A percentile compares a stretch with the other conserved stretches of the same genome.
Evolutionary conservation across 1,140 invertebrate genomes (phyloP).

Genomic region (Drosophila varians): DNA sequence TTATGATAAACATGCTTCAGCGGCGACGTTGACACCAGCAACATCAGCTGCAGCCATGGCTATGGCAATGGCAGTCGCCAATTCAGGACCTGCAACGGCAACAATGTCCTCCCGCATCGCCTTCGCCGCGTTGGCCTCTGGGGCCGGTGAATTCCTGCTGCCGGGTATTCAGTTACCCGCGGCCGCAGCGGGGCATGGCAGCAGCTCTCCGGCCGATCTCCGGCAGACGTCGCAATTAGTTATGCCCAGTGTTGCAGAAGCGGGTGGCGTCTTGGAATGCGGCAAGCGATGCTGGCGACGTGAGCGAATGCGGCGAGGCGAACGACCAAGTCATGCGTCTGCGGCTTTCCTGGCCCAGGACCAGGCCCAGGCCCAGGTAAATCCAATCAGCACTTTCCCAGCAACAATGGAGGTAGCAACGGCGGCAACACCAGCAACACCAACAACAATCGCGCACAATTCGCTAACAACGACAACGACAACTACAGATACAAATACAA

Average conservation of each 20-base stretch:
- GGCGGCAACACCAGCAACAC: conserved; percentile 12
- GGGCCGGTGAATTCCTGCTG: conserved; percentile 61
- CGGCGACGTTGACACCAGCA: conserved; percentile 53
- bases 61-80: no score
- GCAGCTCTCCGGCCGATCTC: conserved; percentile 77
- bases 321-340: conserved; percentile 72
- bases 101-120: conserved; percentile 25
- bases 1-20: conserved; percentile 79
- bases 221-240: conserved; percentile 77
- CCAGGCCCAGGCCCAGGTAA: conserved; percentile 34
- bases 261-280: conserved; percentile 51
- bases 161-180: conserved; percentile 60
- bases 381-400: conserved; percentile 54
- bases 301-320: conserved; percentile 65
- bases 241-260: conserved; percentile 72
- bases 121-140: conserved; percentile 1
- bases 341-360: conserved; percentile 23
- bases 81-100: conserved; percentile 20
- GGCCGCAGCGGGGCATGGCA: conserved; percentile 38
- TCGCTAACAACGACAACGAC: conserved; percentile 66
- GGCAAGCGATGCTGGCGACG: conserved; percentile 67
- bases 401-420: conserved; percentile 25
- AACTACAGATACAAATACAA: conserved; percentile 17
- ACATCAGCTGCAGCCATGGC: conserved; percentile 15
- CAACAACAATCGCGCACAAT: conserved; percentile 25